These are phyloP conservation scores for Siniperca obscura DNA, from an alignment of 2,797 vertebrate genomes.

Conservation along the genomic window DNA sequence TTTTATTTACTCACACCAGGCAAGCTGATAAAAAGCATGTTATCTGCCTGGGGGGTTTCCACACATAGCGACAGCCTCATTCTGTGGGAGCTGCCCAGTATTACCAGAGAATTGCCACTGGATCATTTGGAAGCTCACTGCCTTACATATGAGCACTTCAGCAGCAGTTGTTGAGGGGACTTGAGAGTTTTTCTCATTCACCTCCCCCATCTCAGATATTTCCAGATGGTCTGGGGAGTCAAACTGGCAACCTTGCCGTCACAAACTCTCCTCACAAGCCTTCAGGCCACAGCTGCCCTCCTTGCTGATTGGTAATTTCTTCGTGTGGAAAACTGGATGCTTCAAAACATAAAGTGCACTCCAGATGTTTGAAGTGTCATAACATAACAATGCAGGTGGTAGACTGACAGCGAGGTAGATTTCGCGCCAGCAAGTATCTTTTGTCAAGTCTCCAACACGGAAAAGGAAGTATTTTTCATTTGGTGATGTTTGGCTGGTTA, in stretches of 20 bases:
- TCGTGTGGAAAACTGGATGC: conserved; percentile 58
- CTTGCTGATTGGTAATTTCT: conserved; percentile 65
- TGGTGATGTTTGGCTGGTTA: conserved; percentile 11
- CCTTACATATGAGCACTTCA: conserved; percentile 48
- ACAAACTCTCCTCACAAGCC: conserved; percentile 61
- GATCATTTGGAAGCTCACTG: conserved; percentile 23
- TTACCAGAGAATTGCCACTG: conserved; percentile 23
- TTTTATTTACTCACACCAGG: background rate
- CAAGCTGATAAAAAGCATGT: background rate
- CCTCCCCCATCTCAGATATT: conserved; percentile 48
- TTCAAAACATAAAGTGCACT: conserved; percentile 71
- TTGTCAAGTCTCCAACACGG: conserved; percentile 28
- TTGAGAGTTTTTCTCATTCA: conserved; percentile 41
- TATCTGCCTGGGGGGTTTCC: background rate
- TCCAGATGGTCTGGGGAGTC: conserved; percentile 72
- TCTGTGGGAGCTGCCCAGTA: conserved; percentile 31
- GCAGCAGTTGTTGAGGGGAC: conserved; percentile 28
- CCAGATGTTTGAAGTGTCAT: conserved; percentile 78
- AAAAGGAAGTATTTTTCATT: conserved; percentile 18
- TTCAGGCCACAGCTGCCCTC: conserved; percentile 72
- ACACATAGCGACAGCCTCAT: conserved; percentile 5
- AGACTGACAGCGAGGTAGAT: conserved; percentile 62
- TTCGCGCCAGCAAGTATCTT: conserved; percentile 50
- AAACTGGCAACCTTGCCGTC: conserved; percentile 75
- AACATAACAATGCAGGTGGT: conserved; percentile 76